Percentiles rank a stretch among this genome's conserved stretches.
phyloP scores from a whole-genome alignment of 2,797 vertebrate genomes.

The Psittacula echo region DNA sequence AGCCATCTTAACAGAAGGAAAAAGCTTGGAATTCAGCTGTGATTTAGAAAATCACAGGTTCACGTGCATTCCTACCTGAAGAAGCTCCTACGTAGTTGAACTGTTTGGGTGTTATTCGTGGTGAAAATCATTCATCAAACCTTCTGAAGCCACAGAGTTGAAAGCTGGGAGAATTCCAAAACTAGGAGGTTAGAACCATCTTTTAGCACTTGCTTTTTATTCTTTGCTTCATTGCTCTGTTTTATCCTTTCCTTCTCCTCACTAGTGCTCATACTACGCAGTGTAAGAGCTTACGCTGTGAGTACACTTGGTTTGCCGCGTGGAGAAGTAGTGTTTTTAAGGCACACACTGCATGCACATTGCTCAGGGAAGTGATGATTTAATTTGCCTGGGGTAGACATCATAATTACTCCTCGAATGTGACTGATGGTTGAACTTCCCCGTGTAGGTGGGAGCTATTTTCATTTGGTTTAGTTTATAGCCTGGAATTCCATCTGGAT shows the following conservation, averaged over 20 bases:
- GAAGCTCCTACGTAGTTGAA: not conserved
- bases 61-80: not conserved
- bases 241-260: not conserved
- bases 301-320: not conserved
- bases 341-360: not conserved
- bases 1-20: not conserved
- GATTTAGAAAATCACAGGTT: not conserved
- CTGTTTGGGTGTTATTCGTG: not conserved
- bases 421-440: not conserved
- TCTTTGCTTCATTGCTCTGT: not conserved
- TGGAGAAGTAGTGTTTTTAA: not conserved
- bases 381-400: not conserved
- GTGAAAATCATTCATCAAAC: not conserved
- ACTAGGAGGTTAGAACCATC: not conserved
- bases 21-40: not conserved
- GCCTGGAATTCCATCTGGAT: not conserved
- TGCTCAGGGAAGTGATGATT: not conserved
- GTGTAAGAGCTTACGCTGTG: not conserved
- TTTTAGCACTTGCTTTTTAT: not conserved
- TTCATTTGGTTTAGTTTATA: not conserved
- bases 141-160: not conserved
- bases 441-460: not conserved
- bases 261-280: rapidly evolving
- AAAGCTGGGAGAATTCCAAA: not conserved
- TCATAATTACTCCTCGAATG: not conserved